Evolutionary conservation across 2,888 invertebrate species (phyloP).

Genomic region (Eristalis intricaria): DNA sequence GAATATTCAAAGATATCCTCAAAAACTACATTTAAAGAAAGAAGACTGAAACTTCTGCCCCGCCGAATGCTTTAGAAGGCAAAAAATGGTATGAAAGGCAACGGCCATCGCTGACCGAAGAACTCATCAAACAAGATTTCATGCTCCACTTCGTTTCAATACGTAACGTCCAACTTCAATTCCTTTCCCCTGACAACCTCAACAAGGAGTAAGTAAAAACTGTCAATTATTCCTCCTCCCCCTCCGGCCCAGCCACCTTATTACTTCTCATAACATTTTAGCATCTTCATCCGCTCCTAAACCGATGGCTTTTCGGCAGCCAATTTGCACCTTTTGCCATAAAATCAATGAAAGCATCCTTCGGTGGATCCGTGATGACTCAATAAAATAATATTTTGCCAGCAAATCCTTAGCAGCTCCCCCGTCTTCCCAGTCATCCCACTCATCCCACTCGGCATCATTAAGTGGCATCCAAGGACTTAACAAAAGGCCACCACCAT

Average conservation of each 20-base stretch:
- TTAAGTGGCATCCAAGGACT: slow-evolving; percentile 63
- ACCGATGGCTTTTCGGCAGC: slow-evolving; percentile 19
- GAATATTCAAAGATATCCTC: too few relatives aligned
- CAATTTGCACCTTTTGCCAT: slow-evolving; percentile 67
- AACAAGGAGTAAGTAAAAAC: slow-evolving; percentile 4
- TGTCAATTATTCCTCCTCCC: neutral
- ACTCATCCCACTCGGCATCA: slow-evolving; percentile 43
- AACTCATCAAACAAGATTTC: too few relatives aligned
- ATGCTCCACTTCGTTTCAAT: too few relatives aligned
- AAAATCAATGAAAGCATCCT: slow-evolving; percentile 66
- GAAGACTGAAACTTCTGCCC: too few relatives aligned
- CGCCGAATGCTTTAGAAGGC: too few relatives aligned
- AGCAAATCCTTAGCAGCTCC: slow-evolving; percentile 59
- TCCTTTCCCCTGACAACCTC: neutral
- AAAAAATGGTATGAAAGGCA: too few relatives aligned
- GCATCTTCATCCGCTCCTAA: slow-evolving; percentile 15
- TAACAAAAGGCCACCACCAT: slow-evolving; percentile 40
- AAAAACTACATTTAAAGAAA: too few relatives aligned
- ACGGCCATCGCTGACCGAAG: too few relatives aligned
- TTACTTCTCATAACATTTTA: neutral
- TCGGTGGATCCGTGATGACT: slow-evolving; percentile 54
- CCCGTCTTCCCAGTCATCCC: neutral
- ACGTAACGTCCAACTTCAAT: too few relatives aligned
- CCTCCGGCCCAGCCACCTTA: neutral
- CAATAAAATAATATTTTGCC: slow-evolving; percentile 72